phyloP scores from a whole-genome alignment of 2,113 vertebrate genomes.

The Tetrao urogallus region DNA sequence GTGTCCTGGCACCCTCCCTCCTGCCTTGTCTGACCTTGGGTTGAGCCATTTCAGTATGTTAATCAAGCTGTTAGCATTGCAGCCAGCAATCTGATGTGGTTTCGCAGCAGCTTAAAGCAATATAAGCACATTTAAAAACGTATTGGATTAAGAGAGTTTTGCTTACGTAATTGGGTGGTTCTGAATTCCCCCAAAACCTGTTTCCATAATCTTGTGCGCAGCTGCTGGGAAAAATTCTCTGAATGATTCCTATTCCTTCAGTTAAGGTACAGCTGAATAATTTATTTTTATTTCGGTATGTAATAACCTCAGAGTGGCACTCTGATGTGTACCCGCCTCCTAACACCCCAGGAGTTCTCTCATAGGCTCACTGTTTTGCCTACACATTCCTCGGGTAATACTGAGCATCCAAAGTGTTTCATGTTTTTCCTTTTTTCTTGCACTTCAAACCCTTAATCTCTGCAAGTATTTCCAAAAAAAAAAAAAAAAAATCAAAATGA shows the following conservation, averaged over 20 bases:
- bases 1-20: neutral
- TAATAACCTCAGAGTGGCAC: neutral
- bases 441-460: neutral
- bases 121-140: conserved; percentile 2
- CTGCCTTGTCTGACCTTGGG: conserved; percentile 16
- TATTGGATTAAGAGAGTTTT: neutral
- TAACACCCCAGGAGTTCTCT: neutral
- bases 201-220: conserved; percentile 5
- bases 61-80: neutral
- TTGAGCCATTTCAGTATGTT: neutral
- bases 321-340: neutral
- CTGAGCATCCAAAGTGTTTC: neutral
- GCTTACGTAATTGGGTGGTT: neutral
- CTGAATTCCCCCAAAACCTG: neutral
- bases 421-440: neutral
- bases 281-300: neutral
- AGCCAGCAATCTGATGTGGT: neutral
- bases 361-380: neutral
- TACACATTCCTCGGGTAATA: neutral
- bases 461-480: neutral
- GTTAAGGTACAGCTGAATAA: neutral
- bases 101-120: neutral
- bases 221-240: conserved; percentile 5
- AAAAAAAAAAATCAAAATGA: neutral
- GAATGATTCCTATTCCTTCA: neutral